phyloP scores from a whole-genome alignment of 1,140 invertebrate genomes.

The Cheumatopsyche charites region DNA sequence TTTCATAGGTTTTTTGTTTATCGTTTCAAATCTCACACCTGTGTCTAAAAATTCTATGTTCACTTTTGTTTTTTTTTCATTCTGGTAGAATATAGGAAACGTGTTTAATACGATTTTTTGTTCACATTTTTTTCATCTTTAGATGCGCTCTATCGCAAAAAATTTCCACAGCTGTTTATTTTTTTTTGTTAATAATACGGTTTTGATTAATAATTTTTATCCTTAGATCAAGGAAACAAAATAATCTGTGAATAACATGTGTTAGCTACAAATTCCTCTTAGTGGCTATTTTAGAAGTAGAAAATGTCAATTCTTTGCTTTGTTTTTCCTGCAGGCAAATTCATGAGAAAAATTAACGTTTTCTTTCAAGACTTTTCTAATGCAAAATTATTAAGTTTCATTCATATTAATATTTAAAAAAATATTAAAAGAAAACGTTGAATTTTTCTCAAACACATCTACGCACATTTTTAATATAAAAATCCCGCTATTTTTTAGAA shows the following conservation, averaged over 20 bases:
- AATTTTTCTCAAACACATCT: neutral
- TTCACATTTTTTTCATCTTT: slow-evolving; percentile 24
- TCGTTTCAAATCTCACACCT: slow-evolving; percentile 31
- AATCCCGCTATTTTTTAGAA: slow-evolving; percentile 12
- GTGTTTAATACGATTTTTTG: slow-evolving; percentile 16
- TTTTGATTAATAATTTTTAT: slow-evolving; percentile 16
- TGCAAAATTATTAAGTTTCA: neutral
- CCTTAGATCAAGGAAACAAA: slow-evolving; percentile 26
- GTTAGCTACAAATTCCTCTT: slow-evolving; percentile 15
- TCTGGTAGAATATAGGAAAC: slow-evolving; percentile 29
- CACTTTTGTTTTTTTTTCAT: slow-evolving; percentile 28
- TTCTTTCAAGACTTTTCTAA: neutral
- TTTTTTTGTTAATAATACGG: slow-evolving; percentile 29
- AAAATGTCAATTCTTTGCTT: slow-evolving; percentile 15
- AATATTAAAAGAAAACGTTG: neutral
- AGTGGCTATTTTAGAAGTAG: slow-evolving; percentile 26
- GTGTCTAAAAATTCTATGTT: slow-evolving; percentile 38
- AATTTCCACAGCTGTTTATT: neutral
- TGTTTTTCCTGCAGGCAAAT: slow-evolving; percentile 9
- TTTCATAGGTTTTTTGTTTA: slow-evolving; percentile 31
- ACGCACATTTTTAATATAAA: slow-evolving; percentile 2
- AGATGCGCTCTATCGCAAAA: slow-evolving; percentile 25
- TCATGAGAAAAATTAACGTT: neutral
- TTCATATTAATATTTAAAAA: neutral
- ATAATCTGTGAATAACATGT: slow-evolving; percentile 36